These are phyloP conservation scores for Alloplasta piceator DNA, from an alignment of 2,888 invertebrate species.

Conservation along the genomic window DNA sequence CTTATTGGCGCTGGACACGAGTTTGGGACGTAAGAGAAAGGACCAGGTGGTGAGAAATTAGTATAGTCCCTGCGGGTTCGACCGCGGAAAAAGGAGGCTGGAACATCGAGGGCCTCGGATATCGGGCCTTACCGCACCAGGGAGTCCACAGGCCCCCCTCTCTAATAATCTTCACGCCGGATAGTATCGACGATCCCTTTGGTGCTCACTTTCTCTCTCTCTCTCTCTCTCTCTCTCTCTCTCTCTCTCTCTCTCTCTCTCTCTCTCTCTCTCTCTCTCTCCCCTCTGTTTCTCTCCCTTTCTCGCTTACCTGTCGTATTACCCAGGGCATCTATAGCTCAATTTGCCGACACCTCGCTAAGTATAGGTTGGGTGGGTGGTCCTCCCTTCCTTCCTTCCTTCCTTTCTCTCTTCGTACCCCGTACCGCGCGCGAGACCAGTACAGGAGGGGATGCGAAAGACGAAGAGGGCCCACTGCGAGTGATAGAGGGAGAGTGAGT, in stretches of 20 bases:
- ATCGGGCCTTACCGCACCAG: conserved; percentile 56
- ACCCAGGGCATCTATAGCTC: conserved; percentile 82
- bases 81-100: conserved; percentile 54
- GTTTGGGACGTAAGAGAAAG: conserved; percentile 70
- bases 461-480: neutral
- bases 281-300: conserved; percentile 49
- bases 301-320: conserved; percentile 76
- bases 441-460: conserved; percentile 6
- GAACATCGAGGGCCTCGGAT: conserved; percentile 51
- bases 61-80: conserved; percentile 70
- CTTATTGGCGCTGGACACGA: conserved; percentile 59
- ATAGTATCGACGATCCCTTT: conserved; percentile 77
- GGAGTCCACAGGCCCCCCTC: conserved; percentile 55
- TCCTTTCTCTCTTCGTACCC: conserved; percentile 49
- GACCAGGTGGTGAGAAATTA: conserved; percentile 81
- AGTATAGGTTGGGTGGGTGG: conserved; percentile 83
- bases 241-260: conserved; percentile 37
- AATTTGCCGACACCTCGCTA: conserved; percentile 83
- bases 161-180: conserved; percentile 78
- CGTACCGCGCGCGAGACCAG: conserved; percentile 3
- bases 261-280: conserved; percentile 42
- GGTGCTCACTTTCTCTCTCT: conserved; percentile 28
- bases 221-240: conserved; percentile 38
- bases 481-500: neutral
- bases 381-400: conserved; percentile 70